phyloP scores from a whole-genome alignment of 2,888 invertebrate species.

The Leptinotarsa haldemani region DNA sequence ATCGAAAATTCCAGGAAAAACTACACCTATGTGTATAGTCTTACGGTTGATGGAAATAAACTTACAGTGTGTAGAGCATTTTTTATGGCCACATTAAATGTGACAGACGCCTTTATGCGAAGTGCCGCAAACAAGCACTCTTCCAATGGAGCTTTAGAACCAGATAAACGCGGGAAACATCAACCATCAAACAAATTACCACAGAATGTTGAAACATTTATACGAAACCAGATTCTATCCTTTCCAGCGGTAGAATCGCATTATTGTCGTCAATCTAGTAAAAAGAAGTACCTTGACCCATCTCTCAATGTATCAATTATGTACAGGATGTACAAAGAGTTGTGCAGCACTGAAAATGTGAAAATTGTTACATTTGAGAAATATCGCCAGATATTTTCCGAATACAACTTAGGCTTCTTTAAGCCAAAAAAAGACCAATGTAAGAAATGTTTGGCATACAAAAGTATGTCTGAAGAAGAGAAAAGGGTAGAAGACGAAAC shows the following conservation, averaged over 20 bases:
- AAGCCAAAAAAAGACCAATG: slow-evolving; percentile 46
- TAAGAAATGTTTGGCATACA: slow-evolving; percentile 48
- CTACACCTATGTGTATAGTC: not conserved
- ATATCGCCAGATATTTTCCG: slow-evolving; percentile 34
- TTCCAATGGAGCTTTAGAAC: slow-evolving; percentile 31
- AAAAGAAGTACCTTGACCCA: slow-evolving; percentile 40
- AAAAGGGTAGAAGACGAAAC: slow-evolving; percentile 32
- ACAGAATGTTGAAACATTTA: slow-evolving; percentile 27
- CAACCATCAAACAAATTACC: slow-evolving; percentile 34
- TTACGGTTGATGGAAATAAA: slow-evolving; percentile 42
- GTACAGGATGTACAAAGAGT: slow-evolving; percentile 46
- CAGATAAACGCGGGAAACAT: slow-evolving; percentile 46
- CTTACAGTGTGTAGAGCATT: slow-evolving; percentile 43
- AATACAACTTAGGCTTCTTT: slow-evolving; percentile 50
- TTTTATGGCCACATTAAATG: slow-evolving; percentile 45
- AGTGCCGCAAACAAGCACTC: no score
- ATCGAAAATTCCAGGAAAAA: slow-evolving; percentile 42
- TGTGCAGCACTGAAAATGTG: slow-evolving; percentile 30
- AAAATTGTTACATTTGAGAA: slow-evolving; percentile 33
- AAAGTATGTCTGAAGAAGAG: slow-evolving; percentile 40
- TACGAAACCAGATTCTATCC: slow-evolving; percentile 42
- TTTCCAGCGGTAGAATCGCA: slow-evolving; percentile 52
- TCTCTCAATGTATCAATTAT: slow-evolving; percentile 46
- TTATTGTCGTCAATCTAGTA: slow-evolving; percentile 43
- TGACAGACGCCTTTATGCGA: slow-evolving; percentile 8